Base-by-base conservation (phyloP, 2,113 vertebrate genomes). In the Pyrgilauda ruficollis region DNA sequence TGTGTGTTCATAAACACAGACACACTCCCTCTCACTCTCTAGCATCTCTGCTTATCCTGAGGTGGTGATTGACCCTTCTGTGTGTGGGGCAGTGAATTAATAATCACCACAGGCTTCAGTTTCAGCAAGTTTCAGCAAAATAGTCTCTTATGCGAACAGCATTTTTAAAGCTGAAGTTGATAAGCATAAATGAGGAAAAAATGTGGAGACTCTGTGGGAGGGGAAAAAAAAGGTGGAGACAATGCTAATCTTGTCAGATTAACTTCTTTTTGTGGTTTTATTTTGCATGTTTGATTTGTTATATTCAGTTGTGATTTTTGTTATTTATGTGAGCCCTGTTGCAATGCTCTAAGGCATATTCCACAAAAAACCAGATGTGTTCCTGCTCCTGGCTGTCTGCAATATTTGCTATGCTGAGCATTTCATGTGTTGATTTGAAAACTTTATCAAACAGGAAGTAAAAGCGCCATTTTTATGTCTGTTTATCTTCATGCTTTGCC, bases 151-250 rank as follows among this genome's bases (percentile, higher is more conserved):
- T 14, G 10, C 33, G 66, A 23, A 5, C 2, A 13, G 16, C 24
- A 10, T 10, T 81, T 80, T 56, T 52, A 76, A 64, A 68, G 41
- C 17, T 79, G 31, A 27, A 20, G 23, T 49, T 79, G 83, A 6
- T 46, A 58, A 82, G 37, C 37, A 37, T 37, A 37, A 37, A 37
- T 37, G 37, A 37, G 37, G 37, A 37, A 6, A 62, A 74, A 83
- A 73, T 12, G 11, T n/a, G 59, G 39, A 43, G 14, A 43, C 39
- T 66, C 19, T 1, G 0, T 10, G 20, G 8, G 13, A 10, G 3
- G 1, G 3, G 7, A 24, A 56, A 30, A 43, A 1, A 0, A 7
- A 27, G 24, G 6, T 27, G 22, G 18, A 62, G 21, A 27, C 22
- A 75, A 78, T 67, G 6, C 35, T 56, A 1, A 59, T 39, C 9